Evolutionary conservation across 2,888 invertebrate species (phyloP), one percentile per base, ranked within the genome.

Genomic region (Atethmia centrago): DNA sequence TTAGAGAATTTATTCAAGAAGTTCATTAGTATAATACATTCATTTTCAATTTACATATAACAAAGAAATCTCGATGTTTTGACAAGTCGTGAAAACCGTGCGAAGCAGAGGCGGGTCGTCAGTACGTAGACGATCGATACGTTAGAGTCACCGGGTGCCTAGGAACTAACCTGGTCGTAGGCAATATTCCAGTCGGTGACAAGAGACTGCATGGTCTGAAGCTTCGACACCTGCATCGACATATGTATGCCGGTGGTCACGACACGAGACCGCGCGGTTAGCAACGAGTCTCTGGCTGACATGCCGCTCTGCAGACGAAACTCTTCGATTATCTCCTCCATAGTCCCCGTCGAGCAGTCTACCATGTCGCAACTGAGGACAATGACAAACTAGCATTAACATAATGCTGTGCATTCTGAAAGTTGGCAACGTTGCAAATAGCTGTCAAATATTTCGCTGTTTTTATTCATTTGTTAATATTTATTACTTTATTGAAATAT

Each of bases 301-400:
- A 91, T 3, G 78, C 88, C 70, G 28, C 81, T 85, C 71, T 93
- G 93, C 14, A 90, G 36, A 0, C 88, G 88, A 59, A 94, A 93
- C 81, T 92, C 89, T 1, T 89, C 88, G 2, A 94, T 77, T 2
- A 95, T 71, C 49, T 84, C 88, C 75, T 93, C 93, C 92, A 96
- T 93, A 0, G 93, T 89, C 16, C 95, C 95, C 0, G 93, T 93
- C 0, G 91, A 87, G 58, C 92, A 92, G 47, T 95, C 94, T 21
- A 95, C 31, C 21, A 97, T 90, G 67, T 95, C 94, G 79, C 94
- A 93, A 84, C 96, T 97, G 68, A 16, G n/a, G 16, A 56, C 36
- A 49, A 65, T 36, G n/a, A 49, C n/a, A 2, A 47, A 40, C 16
- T n/a, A n/a, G n/a, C n/a, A n/a, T n/a, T n/a, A n/a, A n/a, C n/a